Conservation (phyloP, 1,140 invertebrate genomes). For the Panagrolaimus sp. region DNA sequence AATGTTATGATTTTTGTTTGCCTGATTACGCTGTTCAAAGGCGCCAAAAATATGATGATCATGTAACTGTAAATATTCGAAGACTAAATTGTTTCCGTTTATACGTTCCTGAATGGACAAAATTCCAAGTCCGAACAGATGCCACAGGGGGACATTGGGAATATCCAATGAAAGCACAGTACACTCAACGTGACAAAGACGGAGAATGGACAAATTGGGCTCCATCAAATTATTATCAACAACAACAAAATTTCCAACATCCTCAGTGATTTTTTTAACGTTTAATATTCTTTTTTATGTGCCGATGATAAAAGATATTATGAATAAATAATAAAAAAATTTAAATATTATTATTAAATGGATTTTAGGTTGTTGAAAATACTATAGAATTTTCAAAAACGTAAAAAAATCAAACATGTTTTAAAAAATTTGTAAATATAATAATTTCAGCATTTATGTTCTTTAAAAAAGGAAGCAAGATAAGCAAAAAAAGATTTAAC, state of each 20-base stretch:
- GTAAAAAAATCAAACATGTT: too few species aligned
- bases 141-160: slow-evolving; percentile 39
- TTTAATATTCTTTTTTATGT: background rate
- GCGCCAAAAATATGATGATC: slow-evolving; percentile 56
- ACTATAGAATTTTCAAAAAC: too few species aligned
- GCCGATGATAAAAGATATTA: too few species aligned
- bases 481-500: slow-evolving; percentile 2
- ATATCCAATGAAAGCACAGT: slow-evolving; percentile 30
- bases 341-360: too few species aligned
- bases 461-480: too few species aligned
- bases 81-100: slow-evolving; percentile 43
- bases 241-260: background rate
- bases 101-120: slow-evolving; percentile 43
- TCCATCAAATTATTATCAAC: slow-evolving; percentile 3
- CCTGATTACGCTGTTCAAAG: slow-evolving; percentile 57
- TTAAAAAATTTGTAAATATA: too few species aligned
- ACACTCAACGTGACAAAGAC: slow-evolving; percentile 39
- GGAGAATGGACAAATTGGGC: slow-evolving; percentile 41
- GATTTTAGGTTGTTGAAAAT: too few species aligned
- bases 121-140: slow-evolving; percentile 34
- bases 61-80: slow-evolving; percentile 36
- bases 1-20: slow-evolving; percentile 57
- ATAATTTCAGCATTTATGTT: too few species aligned
- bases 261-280: background rate
- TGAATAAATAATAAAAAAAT: too few species aligned